These are phyloP conservation scores for Probaryconus sp. DNA, from an alignment of 1,140 invertebrate species.

Conservation along the genomic window DNA sequence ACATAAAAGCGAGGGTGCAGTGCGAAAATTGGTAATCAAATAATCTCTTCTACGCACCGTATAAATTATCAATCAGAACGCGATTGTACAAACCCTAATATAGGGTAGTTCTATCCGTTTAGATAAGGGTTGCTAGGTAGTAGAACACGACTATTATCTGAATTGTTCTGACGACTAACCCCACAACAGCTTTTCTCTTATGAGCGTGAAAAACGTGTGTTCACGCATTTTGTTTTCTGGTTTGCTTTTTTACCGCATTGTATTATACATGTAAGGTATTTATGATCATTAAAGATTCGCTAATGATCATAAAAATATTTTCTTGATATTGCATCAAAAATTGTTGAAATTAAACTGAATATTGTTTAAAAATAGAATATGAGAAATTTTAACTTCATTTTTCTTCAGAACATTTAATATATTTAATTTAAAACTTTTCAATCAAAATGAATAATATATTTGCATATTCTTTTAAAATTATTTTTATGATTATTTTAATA, in stretches of 20 bases:
- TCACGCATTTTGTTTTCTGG: conserved; percentile 57
- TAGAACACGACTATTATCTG: conserved; percentile 56
- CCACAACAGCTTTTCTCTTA: conserved; percentile 67
- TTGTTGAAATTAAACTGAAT: too few species aligned
- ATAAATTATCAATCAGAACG: conserved; percentile 78
- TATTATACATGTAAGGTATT: conserved; percentile 61
- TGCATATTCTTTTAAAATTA: too few species aligned
- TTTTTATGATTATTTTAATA: too few species aligned
- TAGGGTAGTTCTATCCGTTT: conserved; percentile 66
- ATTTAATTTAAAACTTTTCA: too few species aligned
- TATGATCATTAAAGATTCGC: too few species aligned
- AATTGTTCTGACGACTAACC: conserved; percentile 68
- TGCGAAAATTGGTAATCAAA: conserved; percentile 74
- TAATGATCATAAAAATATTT: too few species aligned
- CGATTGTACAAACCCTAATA: conserved; percentile 76
- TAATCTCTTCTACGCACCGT: conserved; percentile 77
- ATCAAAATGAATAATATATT: too few species aligned
- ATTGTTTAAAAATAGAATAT: too few species aligned
- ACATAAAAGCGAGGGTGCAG: conserved; percentile 57
- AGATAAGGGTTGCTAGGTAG: conserved; percentile 73
- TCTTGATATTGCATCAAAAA: too few species aligned
- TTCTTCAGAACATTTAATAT: too few species aligned
- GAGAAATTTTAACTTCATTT: too few species aligned
- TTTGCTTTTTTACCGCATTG: conserved; percentile 49
- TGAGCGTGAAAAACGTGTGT: conserved; percentile 67